phyloP scores from a whole-genome alignment of 1,140 invertebrate genomes.

The Formica selysi region DNA sequence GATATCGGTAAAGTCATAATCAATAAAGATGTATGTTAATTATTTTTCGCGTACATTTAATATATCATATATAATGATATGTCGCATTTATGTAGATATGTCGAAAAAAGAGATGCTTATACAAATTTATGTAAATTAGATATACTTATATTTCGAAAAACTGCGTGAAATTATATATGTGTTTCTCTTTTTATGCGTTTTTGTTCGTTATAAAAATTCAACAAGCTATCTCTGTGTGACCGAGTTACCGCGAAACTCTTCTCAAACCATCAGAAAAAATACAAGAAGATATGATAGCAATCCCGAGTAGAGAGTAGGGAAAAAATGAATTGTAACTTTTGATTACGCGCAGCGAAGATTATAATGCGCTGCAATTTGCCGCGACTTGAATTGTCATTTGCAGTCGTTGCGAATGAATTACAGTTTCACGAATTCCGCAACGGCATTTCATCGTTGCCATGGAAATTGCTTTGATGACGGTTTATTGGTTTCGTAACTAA shows the following conservation, averaged over 20 bases:
- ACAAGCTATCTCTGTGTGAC: neutral
- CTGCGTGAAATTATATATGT: neutral
- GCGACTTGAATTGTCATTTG: constrained; percentile 55
- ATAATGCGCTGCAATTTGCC: constrained; percentile 44
- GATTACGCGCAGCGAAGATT: constrained; percentile 31
- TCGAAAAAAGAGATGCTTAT: neutral
- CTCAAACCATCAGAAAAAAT: constrained; percentile 4
- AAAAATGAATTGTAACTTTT: neutral
- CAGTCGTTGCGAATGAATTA: constrained; percentile 33
- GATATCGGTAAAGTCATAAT: neutral
- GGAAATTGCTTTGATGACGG: constrained; percentile 62
- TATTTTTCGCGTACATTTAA: neutral
- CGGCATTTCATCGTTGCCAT: constrained; percentile 58
- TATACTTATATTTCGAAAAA: neutral
- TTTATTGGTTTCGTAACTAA: constrained; percentile 63
- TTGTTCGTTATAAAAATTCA: constrained; percentile 14
- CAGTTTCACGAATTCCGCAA: constrained; percentile 29
- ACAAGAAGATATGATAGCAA: neutral
- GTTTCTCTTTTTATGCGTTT: neutral
- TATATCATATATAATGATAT: neutral
- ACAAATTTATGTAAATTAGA: constrained; percentile 1
- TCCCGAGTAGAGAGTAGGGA: neutral
- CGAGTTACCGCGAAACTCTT: neutral
- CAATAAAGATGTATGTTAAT: neutral
- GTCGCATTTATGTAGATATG: neutral